A percentile compares a stretch with the other conserved stretches of the same genome.
phyloP scores from a whole-genome alignment of 2,113 vertebrate species.

The Perognathus longimembris region DNA sequence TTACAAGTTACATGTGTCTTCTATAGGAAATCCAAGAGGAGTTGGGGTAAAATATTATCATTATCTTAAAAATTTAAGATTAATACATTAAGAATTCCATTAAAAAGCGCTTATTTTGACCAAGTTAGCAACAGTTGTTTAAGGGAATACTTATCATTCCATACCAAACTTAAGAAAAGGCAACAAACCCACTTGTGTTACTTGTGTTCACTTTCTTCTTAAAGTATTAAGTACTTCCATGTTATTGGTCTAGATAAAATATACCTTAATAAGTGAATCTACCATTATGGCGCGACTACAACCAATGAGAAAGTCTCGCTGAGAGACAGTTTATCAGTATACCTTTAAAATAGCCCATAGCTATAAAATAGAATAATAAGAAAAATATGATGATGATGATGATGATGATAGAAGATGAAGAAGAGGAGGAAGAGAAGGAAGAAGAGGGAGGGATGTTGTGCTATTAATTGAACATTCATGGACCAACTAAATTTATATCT shows the following conservation, averaged over 20 bases:
- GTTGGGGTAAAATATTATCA: neutral
- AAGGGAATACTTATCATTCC: neutral
- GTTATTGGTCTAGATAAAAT: neutral
- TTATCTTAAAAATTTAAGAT: constrained; percentile 18
- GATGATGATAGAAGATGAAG: neutral
- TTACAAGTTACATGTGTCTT: neutral
- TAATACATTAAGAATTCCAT: neutral
- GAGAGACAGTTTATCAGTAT: neutral
- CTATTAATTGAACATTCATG: neutral
- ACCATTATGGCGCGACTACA: neutral
- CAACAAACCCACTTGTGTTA: neutral
- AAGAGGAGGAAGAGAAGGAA: neutral
- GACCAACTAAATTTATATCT: neutral
- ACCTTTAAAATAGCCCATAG: neutral
- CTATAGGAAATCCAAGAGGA: constrained; percentile 46
- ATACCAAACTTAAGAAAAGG: neutral
- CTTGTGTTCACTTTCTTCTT: neutral
- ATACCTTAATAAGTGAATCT: neutral
- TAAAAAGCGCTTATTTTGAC: neutral
- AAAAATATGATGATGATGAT: neutral
- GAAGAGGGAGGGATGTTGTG: too few relatives aligned
- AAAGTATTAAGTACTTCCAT: neutral
- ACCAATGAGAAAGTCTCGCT: neutral
- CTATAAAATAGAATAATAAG: neutral
- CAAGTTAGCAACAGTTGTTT: neutral